Percentiles rank a stretch among this genome's conserved stretches.
These are phyloP conservation scores for Pygathrix nemaeus DNA, from an alignment of 2,113 vertebrate genomes.

Conservation along the genomic window DNA sequence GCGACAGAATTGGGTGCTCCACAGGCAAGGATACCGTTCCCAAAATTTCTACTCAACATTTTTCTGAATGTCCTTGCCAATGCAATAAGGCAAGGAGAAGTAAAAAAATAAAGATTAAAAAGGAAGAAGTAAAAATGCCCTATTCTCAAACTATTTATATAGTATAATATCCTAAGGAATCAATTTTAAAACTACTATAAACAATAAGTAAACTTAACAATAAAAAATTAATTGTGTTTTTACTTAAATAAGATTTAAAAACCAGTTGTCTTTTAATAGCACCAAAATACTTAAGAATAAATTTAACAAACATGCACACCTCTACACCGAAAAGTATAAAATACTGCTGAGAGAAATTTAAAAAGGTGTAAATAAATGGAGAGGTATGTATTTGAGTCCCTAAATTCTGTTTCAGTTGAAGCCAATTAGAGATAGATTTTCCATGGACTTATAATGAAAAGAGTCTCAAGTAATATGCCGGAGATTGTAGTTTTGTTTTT, in stretches of 20 bases:
- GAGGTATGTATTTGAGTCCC: not conserved
- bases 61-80: not conserved
- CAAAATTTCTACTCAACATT: not conserved
- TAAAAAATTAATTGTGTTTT: not conserved
- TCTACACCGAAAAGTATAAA: conserved; percentile 34
- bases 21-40: not conserved
- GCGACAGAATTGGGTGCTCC: no score
- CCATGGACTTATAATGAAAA: not conserved
- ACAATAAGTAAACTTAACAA: not conserved
- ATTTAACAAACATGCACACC: not conserved
- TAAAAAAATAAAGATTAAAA: not conserved
- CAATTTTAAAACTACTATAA: not conserved
- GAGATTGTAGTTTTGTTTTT: not conserved
- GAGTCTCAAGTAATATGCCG: not conserved
- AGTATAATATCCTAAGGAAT: not conserved
- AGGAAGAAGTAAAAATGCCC: not conserved
- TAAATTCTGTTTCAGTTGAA: not conserved
- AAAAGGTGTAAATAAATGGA: not conserved
- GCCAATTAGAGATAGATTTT: not conserved
- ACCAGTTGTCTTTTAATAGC: not conserved
- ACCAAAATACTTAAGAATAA: conserved; percentile 15
- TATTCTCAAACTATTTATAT: not conserved
- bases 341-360: not conserved
- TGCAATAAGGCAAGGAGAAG: not conserved
- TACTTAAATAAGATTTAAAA: conserved; percentile 11